phyloP scores from a whole-genome alignment of 2,797 vertebrate species.

The Mionectes olivaceus region DNA sequence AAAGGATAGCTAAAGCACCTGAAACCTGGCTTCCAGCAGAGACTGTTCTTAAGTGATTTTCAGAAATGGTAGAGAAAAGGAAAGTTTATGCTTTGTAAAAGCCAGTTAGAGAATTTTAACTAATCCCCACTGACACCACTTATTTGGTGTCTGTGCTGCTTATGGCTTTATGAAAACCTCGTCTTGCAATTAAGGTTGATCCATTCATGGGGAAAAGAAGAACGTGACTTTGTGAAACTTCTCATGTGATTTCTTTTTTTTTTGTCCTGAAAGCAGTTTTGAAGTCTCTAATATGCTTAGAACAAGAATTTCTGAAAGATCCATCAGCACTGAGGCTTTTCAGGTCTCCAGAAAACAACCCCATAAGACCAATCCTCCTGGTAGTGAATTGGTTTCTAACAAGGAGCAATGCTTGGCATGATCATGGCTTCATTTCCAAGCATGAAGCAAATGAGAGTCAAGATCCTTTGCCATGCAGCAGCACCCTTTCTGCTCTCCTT shows the following conservation, averaged over 20 bases:
- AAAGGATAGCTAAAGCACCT: background rate
- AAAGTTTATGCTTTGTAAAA: background rate
- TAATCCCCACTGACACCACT: background rate
- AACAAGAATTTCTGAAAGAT: conserved; percentile 17
- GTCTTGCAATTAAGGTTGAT: background rate
- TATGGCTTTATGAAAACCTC: background rate
- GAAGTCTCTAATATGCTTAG: background rate
- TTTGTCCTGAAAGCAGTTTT: background rate
- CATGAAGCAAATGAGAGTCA: background rate
- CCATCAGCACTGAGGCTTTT: background rate
- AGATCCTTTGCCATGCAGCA: background rate
- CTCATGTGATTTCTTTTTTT: background rate
- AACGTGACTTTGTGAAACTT: background rate
- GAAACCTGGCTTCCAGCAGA: background rate
- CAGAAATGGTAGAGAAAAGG: background rate
- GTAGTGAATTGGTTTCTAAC: background rate
- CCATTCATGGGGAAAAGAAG: background rate
- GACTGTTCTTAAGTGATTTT: background rate
- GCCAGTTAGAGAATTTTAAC: background rate
- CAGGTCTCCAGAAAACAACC: background rate
- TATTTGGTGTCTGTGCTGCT: background rate
- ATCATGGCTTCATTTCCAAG: background rate
- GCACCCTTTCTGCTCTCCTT: background rate
- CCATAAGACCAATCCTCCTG: background rate
- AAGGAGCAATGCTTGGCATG: background rate